A percentile compares a stretch with the other conserved stretches of the same genome.
Evolutionary conservation across 2,113 vertebrate genomes (phyloP).

Genomic region (Myocastor coypus): DNA sequence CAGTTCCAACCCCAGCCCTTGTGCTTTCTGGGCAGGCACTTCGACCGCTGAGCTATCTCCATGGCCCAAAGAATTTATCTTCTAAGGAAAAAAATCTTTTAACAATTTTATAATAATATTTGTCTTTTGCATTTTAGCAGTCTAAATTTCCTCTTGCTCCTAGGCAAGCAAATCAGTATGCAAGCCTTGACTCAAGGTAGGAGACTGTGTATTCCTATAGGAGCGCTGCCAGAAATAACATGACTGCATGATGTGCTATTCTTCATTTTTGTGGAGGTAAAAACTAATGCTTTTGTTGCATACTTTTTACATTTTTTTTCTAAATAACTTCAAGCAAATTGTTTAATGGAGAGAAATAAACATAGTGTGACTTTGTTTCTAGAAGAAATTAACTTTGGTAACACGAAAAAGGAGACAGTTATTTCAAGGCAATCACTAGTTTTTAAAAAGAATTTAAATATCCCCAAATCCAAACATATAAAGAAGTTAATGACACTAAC

Average conservation of each 20-base stretch:
- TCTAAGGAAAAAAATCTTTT: neutral
- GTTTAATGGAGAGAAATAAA: neutral
- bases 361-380: neutral
- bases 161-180: neutral
- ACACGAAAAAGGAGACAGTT: neutral
- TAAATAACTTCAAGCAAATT: neutral
- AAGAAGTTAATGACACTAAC: neutral
- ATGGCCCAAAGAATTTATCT: neutral
- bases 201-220: neutral
- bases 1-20: no score
- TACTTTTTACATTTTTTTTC: neutral
- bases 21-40: no score
- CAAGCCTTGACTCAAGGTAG: neutral
- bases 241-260: neutral
- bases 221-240: neutral
- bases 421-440: neutral
- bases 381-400: neutral
- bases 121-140: neutral
- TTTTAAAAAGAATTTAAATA: neutral
- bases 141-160: neutral
- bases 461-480: neutral
- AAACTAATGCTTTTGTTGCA: neutral
- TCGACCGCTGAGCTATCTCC: no score
- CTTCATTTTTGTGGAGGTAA: neutral
- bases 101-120: neutral